These are phyloP conservation scores for Prionace glauca DNA, from an alignment of 2,797 vertebrate species.

Conservation along the genomic window DNA sequence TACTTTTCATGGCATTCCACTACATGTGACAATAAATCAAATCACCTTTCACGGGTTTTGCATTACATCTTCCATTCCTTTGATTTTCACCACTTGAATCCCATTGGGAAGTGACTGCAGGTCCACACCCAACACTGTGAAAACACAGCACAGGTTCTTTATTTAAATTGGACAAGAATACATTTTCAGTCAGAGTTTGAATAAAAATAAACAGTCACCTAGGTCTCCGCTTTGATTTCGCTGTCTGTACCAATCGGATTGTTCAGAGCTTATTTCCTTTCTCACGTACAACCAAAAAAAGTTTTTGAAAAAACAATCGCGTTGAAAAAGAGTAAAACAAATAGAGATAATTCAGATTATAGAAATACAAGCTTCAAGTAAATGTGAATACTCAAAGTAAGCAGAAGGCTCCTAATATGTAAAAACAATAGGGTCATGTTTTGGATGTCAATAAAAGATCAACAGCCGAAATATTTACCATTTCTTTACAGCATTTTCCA, in stretches of 20 bases:
- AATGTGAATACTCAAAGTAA: not conserved
- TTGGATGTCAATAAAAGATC: no score
- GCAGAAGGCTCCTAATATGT: no score
- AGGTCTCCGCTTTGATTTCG: not conserved
- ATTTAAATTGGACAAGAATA: no score
- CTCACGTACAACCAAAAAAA: not conserved
- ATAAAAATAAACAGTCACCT: not conserved
- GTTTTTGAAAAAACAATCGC: not conserved
- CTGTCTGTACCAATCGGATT: not conserved
- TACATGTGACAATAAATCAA: no score
- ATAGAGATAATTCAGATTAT: not conserved
- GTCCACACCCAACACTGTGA: not conserved
- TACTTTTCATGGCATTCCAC: no score
- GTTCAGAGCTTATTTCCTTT: not conserved
- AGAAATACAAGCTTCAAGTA: not conserved
- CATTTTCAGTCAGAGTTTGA: no score
- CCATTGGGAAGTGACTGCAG: not conserved
- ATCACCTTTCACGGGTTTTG: not conserved
- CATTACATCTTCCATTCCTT: not conserved
- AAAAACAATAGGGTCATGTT: no score
- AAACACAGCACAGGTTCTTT: not conserved
- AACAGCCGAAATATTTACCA: no score
- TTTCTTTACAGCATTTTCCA: no score
- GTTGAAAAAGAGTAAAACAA: not conserved
- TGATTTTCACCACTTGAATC: not conserved